A percentile compares a stretch with the other conserved stretches of the same genome.
These are phyloP conservation scores for Ophthalmolycus amberensis DNA, from an alignment of 2,113 vertebrate genomes.

Conservation along the genomic window DNA sequence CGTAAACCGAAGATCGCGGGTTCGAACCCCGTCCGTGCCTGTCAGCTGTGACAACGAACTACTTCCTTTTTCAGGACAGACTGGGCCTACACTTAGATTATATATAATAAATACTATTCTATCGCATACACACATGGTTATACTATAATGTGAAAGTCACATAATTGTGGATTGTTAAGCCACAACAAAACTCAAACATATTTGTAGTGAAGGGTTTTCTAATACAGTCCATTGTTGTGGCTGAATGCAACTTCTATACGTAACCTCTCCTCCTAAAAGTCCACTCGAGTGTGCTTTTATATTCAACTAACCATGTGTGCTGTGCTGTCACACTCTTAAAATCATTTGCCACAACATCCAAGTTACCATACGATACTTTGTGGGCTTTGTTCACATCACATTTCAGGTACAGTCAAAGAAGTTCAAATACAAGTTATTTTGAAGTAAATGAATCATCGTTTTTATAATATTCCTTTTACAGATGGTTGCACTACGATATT, in stretches of 20 bases:
- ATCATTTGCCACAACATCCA: too few species aligned
- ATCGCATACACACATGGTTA: neutral
- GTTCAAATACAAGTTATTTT: neutral
- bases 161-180: neutral
- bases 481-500: neutral
- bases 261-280: neutral
- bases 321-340: too few species aligned
- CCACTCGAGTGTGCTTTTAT: neutral
- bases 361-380: too few species aligned
- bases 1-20: slow-evolving; percentile 92
- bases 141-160: neutral
- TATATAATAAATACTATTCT: too few species aligned
- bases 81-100: neutral
- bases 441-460: neutral
- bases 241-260: neutral
- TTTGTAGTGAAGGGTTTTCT: neutral
- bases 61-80: neutral
- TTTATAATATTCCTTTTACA: neutral
- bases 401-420: too few species aligned
- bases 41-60: fast-evolving
- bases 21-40: slow-evolving; percentile 93
- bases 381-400: too few species aligned
- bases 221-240: neutral
- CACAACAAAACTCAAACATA: neutral
- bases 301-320: too few species aligned